These are phyloP conservation scores for Scelioninae gen. 2 DNA, from an alignment of 2,888 invertebrate genomes.

Conservation along the genomic window DNA sequence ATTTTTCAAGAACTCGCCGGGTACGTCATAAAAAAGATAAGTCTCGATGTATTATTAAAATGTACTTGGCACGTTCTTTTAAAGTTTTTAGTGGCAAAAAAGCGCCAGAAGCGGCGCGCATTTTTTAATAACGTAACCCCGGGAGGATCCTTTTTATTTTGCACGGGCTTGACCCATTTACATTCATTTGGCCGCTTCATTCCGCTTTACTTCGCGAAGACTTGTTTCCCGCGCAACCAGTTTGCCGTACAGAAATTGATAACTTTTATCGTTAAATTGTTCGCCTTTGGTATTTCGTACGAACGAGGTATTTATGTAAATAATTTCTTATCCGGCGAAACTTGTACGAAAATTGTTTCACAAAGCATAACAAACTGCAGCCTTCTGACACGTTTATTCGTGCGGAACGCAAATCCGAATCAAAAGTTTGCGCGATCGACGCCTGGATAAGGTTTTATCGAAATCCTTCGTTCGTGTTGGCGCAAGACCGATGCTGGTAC, in stretches of 20 bases:
- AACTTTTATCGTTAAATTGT: slow-evolving; percentile 31
- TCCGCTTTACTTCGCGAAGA: neutral
- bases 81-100: slow-evolving; percentile 34
- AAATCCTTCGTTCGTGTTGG: slow-evolving; percentile 30
- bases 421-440: slow-evolving; percentile 31
- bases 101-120: slow-evolving; percentile 17
- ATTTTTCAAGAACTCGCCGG: slow-evolving; percentile 21
- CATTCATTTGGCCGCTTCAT: slow-evolving; percentile 21
- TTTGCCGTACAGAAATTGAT: slow-evolving; percentile 17
- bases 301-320: slow-evolving; percentile 39
- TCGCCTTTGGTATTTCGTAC: slow-evolving; percentile 29
- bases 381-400: slow-evolving; percentile 41
- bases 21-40: slow-evolving; percentile 34
- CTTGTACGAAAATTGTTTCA: slow-evolving; percentile 21
- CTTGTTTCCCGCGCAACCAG: neutral
- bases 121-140: slow-evolving; percentile 43
- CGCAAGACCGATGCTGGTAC: slow-evolving; percentile 6
- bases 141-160: slow-evolving; percentile 19
- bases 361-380: slow-evolving; percentile 42
- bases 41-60: slow-evolving; percentile 40
- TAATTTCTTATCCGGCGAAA: slow-evolving; percentile 28
- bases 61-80: slow-evolving; percentile 44
- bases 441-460: slow-evolving; percentile 37
- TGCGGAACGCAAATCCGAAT: slow-evolving; percentile 23
- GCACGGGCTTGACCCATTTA: slow-evolving; percentile 38